Evolutionary conservation across 2,888 invertebrate genomes (phyloP).

Genomic region (Girardia tigrina): DNA sequence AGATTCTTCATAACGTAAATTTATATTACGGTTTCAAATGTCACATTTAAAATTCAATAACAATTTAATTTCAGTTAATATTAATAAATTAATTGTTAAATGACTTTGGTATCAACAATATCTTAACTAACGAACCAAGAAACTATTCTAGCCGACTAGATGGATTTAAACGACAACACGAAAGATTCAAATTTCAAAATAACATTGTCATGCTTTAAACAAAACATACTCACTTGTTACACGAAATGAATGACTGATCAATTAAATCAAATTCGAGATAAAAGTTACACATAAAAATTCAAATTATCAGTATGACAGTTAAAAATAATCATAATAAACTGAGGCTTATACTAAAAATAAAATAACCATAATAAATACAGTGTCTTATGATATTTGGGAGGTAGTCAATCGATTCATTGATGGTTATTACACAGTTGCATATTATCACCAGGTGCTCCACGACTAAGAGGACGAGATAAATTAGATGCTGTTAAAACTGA

Average conservation of each 20-base stretch:
- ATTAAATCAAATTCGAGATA: neutral
- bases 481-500: slow-evolving; percentile 14
- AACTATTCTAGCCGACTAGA: slow-evolving; percentile 19
- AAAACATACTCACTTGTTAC: slow-evolving; percentile 5
- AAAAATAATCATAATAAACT: slow-evolving; percentile 12
- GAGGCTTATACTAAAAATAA: slow-evolving; percentile 20
- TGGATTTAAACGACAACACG: slow-evolving; percentile 19
- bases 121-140: neutral
- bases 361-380: neutral
- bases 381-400: neutral
- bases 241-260: slow-evolving; percentile 23
- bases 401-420: neutral
- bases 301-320: slow-evolving; percentile 18
- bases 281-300: slow-evolving; percentile 16
- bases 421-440: slow-evolving; percentile 15
- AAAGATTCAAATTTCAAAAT: slow-evolving; percentile 19
- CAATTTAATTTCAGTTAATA: slow-evolving; percentile 13
- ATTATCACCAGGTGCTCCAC: slow-evolving; percentile 6
- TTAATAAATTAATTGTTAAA: neutral
- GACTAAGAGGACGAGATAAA: slow-evolving; percentile 12
- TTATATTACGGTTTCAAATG: too few species aligned
- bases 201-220: slow-evolving; percentile 10
- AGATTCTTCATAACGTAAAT: slow-evolving; percentile 23
- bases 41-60: slow-evolving; percentile 21
- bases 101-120: neutral